These are phyloP conservation scores for Pseudoatta argentina DNA, from an alignment of 1,140 invertebrate genomes.

Conservation along the genomic window DNA sequence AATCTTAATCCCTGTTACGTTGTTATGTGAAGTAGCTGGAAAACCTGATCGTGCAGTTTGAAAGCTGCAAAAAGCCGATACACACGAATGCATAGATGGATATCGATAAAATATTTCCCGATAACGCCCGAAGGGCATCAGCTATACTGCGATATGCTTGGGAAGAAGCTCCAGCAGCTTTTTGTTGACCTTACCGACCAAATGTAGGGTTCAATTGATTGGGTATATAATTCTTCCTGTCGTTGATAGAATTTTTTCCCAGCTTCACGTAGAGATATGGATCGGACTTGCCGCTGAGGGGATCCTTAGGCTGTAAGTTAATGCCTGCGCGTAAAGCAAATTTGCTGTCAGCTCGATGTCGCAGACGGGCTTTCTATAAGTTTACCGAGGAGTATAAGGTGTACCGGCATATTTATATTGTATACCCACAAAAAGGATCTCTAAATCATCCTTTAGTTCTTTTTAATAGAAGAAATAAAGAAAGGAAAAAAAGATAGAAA, in stretches of 20 bases:
- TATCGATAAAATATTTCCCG: constrained; percentile 51
- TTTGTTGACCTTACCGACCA: constrained; percentile 88
- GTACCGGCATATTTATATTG: neutral
- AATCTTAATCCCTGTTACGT: constrained; percentile 15
- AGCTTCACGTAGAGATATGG: constrained; percentile 91
- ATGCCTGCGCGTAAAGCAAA: constrained; percentile 81
- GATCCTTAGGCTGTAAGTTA: constrained; percentile 91
- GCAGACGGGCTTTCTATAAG: neutral
- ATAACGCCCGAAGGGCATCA: constrained; percentile 21
- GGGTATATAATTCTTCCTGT: constrained; percentile 91
- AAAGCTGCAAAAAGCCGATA: constrained; percentile 27
- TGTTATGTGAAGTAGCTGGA: constrained; percentile 5
- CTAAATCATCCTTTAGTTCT: neutral
- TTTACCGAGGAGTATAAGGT: constrained; percentile 4
- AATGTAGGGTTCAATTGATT: constrained; percentile 95
- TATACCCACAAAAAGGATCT: neutral
- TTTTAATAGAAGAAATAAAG: neutral
- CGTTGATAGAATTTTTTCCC: constrained; percentile 89
- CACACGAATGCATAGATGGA: constrained; percentile 39
- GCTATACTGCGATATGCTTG: neutral
- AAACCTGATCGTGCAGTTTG: constrained; percentile 21
- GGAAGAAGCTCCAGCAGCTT: neutral
- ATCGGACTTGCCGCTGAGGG: constrained; percentile 91
- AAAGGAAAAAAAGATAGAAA: no score
- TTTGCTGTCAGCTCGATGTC: constrained; percentile 1